phyloP scores from a whole-genome alignment of 2,797 vertebrate species.

The Platalea minor region DNA sequence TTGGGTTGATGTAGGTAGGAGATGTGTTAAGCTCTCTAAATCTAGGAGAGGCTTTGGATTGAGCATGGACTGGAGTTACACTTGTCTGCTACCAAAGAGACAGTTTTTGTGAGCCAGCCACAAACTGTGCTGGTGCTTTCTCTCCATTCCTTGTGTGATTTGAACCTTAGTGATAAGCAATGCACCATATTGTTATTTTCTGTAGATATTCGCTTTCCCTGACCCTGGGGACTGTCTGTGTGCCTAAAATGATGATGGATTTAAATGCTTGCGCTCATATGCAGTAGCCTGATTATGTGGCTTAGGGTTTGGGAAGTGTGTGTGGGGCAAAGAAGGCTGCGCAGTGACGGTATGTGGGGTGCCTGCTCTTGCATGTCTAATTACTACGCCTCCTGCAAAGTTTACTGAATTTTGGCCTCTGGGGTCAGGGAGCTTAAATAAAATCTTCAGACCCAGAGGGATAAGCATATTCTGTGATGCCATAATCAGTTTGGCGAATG shows the following conservation, averaged over 20 bases:
- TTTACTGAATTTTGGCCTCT: not conserved
- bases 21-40: not conserved
- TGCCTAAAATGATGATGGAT: not conserved
- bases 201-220: not conserved
- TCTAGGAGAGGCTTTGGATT: not conserved
- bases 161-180: not conserved
- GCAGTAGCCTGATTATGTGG: rapidly evolving
- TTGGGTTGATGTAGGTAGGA: not conserved
- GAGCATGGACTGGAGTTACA: rapidly evolving
- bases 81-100: not conserved
- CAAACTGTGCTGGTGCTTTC: not conserved
- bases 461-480: not conserved
- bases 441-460: not conserved
- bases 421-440: not conserved
- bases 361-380: not conserved
- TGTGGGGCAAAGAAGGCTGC: rapidly evolving
- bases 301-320: not conserved
- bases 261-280: not conserved
- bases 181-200: rapidly evolving
- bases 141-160: rapidly evolving
- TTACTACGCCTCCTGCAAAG: not conserved
- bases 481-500: not conserved
- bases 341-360: rapidly evolving
- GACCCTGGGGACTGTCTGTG: not conserved
- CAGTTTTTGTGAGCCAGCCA: not conserved